phyloP scores from a whole-genome alignment of 2,888 invertebrate genomes.

The Drosophila mimetica region DNA sequence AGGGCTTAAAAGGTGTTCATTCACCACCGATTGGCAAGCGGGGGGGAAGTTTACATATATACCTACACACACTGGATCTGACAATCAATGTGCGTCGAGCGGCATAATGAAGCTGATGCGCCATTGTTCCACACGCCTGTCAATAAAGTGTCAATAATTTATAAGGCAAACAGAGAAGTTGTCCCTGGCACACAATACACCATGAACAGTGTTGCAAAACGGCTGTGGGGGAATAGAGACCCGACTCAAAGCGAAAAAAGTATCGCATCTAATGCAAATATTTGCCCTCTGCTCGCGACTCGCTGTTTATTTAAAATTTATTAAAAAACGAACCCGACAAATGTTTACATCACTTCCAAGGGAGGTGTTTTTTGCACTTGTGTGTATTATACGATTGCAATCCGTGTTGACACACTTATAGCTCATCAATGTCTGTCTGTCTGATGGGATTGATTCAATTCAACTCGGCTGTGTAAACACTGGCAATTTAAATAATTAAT shows the following conservation, averaged over 20 bases:
- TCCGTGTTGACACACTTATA: slow-evolving; percentile 77
- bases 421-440: slow-evolving; percentile 71
- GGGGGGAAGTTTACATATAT: slow-evolving; percentile 1
- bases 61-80: slow-evolving; percentile 11
- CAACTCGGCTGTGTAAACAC: slow-evolving; percentile 57
- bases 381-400: slow-evolving; percentile 72
- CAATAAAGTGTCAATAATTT: slow-evolving; percentile 81
- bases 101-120: slow-evolving; percentile 62
- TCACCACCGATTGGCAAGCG: slow-evolving; percentile 17
- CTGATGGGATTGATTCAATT: slow-evolving; percentile 28
- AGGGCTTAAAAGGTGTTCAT: slow-evolving; percentile 36
- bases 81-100: slow-evolving; percentile 52
- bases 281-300: slow-evolving; percentile 58
- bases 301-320: slow-evolving; percentile 77
- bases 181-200: slow-evolving; percentile 53
- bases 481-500: slow-evolving; percentile 76
- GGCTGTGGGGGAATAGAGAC: background rate
- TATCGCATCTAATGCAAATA: slow-evolving; percentile 73
- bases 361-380: slow-evolving; percentile 24
- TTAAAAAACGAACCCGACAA: slow-evolving; percentile 62
- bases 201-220: slow-evolving; percentile 51
- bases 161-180: slow-evolving; percentile 77
- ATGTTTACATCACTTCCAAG: slow-evolving; percentile 21
- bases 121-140: slow-evolving; percentile 52
- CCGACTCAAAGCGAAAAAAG: slow-evolving; percentile 29